A percentile compares a stretch with the other conserved stretches of the same genome.
These are phyloP conservation scores for Platysternon megacephalum DNA, from an alignment of 2,113 vertebrate species.

Conservation along the genomic window DNA sequence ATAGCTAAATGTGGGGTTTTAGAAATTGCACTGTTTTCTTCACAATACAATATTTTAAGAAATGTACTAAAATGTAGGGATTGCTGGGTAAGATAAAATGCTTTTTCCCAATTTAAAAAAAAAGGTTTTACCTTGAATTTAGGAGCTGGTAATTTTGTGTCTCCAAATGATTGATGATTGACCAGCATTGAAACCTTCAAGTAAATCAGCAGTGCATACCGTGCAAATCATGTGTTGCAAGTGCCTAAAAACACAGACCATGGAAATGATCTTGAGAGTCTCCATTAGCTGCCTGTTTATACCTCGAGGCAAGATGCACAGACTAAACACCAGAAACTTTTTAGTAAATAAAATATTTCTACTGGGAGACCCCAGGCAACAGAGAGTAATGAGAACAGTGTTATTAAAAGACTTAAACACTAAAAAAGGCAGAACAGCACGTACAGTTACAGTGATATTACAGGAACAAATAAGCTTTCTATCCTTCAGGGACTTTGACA, in stretches of 20 bases:
- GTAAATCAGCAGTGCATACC: not conserved
- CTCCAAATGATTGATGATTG: constrained; percentile 15
- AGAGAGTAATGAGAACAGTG: not conserved
- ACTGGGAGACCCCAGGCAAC: not conserved
- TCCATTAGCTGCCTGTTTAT: not conserved
- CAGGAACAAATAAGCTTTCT: not conserved
- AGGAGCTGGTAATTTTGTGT: not conserved
- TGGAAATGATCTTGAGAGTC: not conserved
- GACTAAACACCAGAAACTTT: not conserved
- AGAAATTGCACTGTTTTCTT: constrained; percentile 22
- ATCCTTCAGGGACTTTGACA: not conserved
- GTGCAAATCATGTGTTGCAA: not conserved
- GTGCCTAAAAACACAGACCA: not conserved
- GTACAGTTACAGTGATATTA: not conserved
- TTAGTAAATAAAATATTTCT: constrained; percentile 6
- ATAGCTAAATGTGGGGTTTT: not conserved
- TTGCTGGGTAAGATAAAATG: constrained; percentile 2
- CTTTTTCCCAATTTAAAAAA: not conserved
- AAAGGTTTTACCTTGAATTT: not conserved
- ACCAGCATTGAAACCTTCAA: not conserved
- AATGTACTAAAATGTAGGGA: constrained; percentile 5
- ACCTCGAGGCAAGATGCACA: not conserved
- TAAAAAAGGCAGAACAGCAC: not conserved
- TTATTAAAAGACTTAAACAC: not conserved
- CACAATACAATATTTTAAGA: not conserved